Percentiles rank a stretch among this genome's conserved stretches.
These are phyloP conservation scores for Tetramorium alpestre DNA, from an alignment of 1,140 invertebrate species.

Conservation along the genomic window DNA sequence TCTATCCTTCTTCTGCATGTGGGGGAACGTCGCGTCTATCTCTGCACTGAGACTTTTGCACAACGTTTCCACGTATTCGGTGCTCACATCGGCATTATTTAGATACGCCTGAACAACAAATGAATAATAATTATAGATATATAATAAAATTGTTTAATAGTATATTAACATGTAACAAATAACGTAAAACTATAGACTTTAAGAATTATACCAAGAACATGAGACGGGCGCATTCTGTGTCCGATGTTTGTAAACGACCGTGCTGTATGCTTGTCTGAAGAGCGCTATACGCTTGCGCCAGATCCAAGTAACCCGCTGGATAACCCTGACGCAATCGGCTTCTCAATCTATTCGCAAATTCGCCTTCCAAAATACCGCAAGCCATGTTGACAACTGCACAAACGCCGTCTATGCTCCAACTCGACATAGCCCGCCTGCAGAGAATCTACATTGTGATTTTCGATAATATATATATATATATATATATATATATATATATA, in stretches of 20 bases:
- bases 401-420: conserved; percentile 96
- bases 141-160: neutral
- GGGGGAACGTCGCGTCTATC: conserved; percentile 88
- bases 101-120: conserved; percentile 90
- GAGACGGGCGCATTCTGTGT: conserved; percentile 91
- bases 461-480: neutral
- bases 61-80: conserved; percentile 95
- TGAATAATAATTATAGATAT: conserved; percentile 27
- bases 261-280: conserved; percentile 93
- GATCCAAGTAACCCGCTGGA: conserved; percentile 93
- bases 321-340: conserved; percentile 93
- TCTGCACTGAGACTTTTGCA: conserved; percentile 91
- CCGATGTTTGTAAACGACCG: conserved; percentile 92
- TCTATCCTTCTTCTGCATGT: conserved; percentile 88
- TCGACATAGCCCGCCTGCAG: conserved; percentile 93
- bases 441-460: conserved; percentile 48
- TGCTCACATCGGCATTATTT: conserved; percentile 97
- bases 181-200: neutral
- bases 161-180: neutral
- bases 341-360: conserved; percentile 92
- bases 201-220: conserved; percentile 89
- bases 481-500: too few relatives aligned
- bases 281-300: conserved; percentile 92
- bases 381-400: conserved; percentile 99
- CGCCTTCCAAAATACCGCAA: conserved; percentile 94